A percentile compares a stretch with the other conserved stretches of the same genome.
Evolutionary conservation across 2,797 vertebrate genomes (phyloP).

Genomic region (Thalassophryne amazonica): DNA sequence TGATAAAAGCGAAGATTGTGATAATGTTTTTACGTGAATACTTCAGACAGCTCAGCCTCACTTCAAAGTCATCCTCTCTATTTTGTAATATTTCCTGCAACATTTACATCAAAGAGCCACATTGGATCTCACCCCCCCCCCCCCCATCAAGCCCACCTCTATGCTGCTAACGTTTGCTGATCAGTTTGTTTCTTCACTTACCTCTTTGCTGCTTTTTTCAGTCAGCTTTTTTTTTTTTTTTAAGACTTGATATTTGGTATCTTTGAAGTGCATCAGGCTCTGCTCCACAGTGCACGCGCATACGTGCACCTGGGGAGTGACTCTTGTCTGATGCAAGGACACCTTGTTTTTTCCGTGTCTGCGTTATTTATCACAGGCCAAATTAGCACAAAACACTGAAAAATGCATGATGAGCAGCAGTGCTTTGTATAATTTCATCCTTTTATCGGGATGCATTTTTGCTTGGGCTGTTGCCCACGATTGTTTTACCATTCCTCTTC

Average conservation of each 20-base stretch:
- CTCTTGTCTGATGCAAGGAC: conserved; percentile 9
- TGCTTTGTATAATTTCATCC: background rate
- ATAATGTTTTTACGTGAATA: conserved; percentile 3
- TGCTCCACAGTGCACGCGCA: background rate
- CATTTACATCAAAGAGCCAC: conserved; percentile 16
- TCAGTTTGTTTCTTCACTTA: background rate
- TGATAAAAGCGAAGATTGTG: conserved; percentile 2
- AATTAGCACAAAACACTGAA: background rate
- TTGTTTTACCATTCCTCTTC: conserved; percentile 2
- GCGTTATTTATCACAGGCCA: background rate
- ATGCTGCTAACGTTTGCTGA: no score
- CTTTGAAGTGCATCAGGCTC: background rate
- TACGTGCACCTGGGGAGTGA: background rate
- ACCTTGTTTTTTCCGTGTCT: background rate
- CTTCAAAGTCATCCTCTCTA: conserved; percentile 28
- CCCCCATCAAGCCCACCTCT: no score
- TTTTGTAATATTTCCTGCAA: background rate
- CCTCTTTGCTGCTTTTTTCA: background rate
- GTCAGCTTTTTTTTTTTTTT: background rate
- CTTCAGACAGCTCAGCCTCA: conserved; percentile 3
- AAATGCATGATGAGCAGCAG: background rate
- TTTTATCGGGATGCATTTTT: background rate
- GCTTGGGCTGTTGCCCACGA: background rate
- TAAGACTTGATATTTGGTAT: background rate
- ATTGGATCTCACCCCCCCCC: no score